Percentiles rank a stretch among this genome's conserved stretches.
Evolutionary conservation across 1,140 invertebrate genomes (phyloP).

Genomic region (Calephelis virginiensis): DNA sequence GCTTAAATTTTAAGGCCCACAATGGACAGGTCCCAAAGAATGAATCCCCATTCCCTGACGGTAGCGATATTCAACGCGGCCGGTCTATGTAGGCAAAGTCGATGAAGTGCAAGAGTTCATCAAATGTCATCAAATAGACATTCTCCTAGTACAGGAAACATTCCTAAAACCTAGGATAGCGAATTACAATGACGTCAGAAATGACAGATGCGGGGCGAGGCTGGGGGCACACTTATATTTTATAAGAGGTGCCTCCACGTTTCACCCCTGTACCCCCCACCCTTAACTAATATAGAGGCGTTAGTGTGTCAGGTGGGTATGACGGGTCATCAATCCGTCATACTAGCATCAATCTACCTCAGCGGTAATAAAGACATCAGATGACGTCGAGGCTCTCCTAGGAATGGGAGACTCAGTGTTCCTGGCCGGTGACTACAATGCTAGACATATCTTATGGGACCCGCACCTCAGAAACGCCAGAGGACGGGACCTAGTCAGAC

Average conservation of each 20-base stretch:
- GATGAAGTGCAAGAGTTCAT: not conserved
- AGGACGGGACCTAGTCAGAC: no score
- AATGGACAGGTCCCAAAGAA: no score
- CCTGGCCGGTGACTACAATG: no score
- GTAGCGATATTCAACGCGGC: no score
- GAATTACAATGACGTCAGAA: not conserved
- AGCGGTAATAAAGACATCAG: not conserved
- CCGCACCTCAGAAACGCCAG: no score
- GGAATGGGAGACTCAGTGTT: not conserved
- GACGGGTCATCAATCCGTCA: conserved; percentile 23
- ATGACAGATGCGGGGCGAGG: not conserved
- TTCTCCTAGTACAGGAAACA: no score
- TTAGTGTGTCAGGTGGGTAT: conserved; percentile 15
- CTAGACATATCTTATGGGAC: no score
- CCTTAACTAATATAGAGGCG: conserved; percentile 20
- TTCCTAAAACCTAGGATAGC: not conserved
- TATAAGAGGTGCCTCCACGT: not conserved
- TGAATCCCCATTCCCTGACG: no score
- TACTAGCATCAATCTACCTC: conserved; percentile 19
- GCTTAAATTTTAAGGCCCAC: no score
- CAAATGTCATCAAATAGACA: no score
- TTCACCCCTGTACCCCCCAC: not conserved
- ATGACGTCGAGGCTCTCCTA: not conserved
- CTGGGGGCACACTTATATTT: not conserved
- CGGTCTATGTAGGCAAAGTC: no score